Conservation (phyloP, 2,888 invertebrate genomes). For the Eupithecia subumbrata region DNA sequence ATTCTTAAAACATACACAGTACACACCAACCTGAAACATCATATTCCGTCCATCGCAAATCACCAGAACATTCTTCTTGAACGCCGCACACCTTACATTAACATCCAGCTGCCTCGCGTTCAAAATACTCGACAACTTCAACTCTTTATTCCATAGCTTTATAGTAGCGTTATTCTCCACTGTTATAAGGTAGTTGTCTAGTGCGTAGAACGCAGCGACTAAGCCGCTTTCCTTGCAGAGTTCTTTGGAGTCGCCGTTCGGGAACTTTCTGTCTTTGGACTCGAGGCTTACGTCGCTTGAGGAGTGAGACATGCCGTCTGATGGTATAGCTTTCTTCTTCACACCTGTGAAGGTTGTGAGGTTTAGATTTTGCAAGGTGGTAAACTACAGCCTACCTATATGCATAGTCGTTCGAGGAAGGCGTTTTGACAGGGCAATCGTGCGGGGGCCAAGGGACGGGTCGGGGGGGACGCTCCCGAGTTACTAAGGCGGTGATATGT, state of each 20-base stretch:
- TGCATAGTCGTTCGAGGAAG: no score
- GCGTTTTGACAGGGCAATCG: no score
- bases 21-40: constrained; percentile 75
- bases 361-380: not conserved
- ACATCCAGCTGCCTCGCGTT: constrained; percentile 66
- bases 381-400: no score
- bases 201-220: constrained; percentile 65
- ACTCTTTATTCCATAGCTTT: constrained; percentile 68
- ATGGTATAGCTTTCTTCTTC: constrained; percentile 59
- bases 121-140: constrained; percentile 64
- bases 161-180: constrained; percentile 72
- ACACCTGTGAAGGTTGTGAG: constrained; percentile 51
- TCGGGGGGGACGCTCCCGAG: no score
- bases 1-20: not conserved
- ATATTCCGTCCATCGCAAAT: constrained; percentile 70
- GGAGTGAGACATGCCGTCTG: constrained; percentile 63
- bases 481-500: no score
- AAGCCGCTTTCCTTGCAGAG: constrained; percentile 61
- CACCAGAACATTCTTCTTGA: constrained; percentile 67
- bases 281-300: constrained; percentile 64
- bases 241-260: constrained; percentile 58
- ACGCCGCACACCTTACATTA: constrained; percentile 64
- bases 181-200: constrained; percentile 65
- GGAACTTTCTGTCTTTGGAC: constrained; percentile 63
- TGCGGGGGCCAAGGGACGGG: no score